Evolutionary conservation across 2,888 invertebrate species (phyloP), one percentile per base, ranked within the genome.

Genomic region (Lycocerus yunnanus): DNA sequence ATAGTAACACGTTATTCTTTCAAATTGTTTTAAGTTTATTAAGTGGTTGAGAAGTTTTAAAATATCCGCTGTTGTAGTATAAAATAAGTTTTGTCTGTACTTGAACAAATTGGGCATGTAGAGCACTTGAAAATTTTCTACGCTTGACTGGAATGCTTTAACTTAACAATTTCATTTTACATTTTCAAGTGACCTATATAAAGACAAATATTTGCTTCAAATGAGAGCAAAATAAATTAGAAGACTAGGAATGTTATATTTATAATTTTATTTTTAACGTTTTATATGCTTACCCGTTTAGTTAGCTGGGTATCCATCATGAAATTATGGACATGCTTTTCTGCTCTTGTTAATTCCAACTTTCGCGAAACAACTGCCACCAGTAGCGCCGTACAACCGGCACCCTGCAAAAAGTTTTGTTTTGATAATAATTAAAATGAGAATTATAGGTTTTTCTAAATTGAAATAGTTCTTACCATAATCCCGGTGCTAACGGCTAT

Each of bases 251-350:
- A 43, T 43, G n/a, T 43, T n/a, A 43, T n/a, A 43, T 43, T 43
- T n/a, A n/a, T 13, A n/a, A n/a, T 43, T 43, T 43, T n/a, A n/a
- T 43, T 43, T 27, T 16, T 11, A 65, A n/a, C 2, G 14, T 24
- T 18, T 15, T 15, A n/a, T 43, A 43, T n/a, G 81, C 93, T 93
- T 92, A 98, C 99, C 93, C 98, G 92, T 92, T 99, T 99, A 84
- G 98, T 98, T 88, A 99, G 93, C 91, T 99, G 99, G 86, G 99
- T 99, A 90, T 99, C 99, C 98, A 99, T 99, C 99, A 99, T 99
- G 90, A 99, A 99, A 91, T 99, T 99, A 90, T 99, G 99, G 86
- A 99, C 99, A 91, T 99, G 99, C 90, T 99, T 99, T 90, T 99
- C 99, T 83, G 99, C 99, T 90, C 99, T 92, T 84, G 98, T 97